Base-by-base conservation (phyloP, 1,140 invertebrate species). In the Drosophila murphyi region DNA sequence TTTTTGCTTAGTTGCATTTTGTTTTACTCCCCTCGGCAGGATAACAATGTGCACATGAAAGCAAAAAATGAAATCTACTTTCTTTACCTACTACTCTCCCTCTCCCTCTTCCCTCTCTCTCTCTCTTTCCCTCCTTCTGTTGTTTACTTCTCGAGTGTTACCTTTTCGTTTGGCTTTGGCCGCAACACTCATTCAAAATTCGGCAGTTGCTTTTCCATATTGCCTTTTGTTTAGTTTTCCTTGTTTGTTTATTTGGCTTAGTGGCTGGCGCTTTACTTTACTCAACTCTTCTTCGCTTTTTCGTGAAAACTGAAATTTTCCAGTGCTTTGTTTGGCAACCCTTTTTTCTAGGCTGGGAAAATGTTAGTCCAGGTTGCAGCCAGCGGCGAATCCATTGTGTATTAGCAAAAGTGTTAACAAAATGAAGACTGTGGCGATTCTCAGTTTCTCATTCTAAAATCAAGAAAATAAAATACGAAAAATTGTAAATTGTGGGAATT, bases 401-500 rank as follows among this genome's bases (percentile, higher is more conserved):
- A 8, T 20, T 3, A 60, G 50, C 48, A 31, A 78, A 64, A 77
- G 70, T 70, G 62, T 61, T 59, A 75, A 60, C 65, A 82, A 54
- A 80, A 68, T 62, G 62, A 60, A 86, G 35, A 72, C 56, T 78
- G 31, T 54, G 68, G 29, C 50, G 55, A 72, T 79, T 43, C 56
- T 64, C 72, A 31, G 55, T 57, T 60, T 31, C 51, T 39, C 12
- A 45, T 57, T 60, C 41, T 35, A 35, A 31, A 35, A n/a, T 56
- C 50, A 62, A 60, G 37, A 34, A 56, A 64, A 35, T n/a, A 20
- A 70, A 20, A 41, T n/a, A 52, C 34, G 37, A 37, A 37, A 64
- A 74, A 70, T 64, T 61, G 55, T 61, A 56, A 72, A 73, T 89
- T 89, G 85, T 89, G 85, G 85, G 85, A 89, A 89, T 81, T 90